Percentiles rank a stretch among this genome's conserved stretches.
These are phyloP conservation scores for Lepidonotus clava DNA, from an alignment of 2,888 invertebrate genomes.

Conservation along the genomic window DNA sequence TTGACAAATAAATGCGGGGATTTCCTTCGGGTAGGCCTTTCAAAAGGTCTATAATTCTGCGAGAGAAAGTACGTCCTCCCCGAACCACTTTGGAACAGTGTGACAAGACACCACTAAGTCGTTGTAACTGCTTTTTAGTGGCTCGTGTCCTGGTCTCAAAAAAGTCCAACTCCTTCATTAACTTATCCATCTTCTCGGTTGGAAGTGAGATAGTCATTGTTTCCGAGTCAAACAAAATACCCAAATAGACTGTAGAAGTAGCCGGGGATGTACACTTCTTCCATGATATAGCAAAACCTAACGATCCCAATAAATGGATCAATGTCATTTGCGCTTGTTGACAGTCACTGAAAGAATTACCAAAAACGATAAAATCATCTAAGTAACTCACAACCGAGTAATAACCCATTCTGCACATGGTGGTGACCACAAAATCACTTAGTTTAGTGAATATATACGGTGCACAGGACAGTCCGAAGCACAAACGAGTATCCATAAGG, in stretches of 20 bases:
- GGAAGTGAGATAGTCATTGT: neutral
- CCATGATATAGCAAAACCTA: neutral
- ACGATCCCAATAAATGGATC: neutral
- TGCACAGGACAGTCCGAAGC: neutral
- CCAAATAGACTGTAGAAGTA: neutral
- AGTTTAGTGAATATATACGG: neutral
- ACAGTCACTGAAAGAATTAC: neutral
- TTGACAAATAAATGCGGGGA: neutral
- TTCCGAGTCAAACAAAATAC: neutral
- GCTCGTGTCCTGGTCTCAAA: neutral
- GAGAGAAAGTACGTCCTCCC: too few species aligned
- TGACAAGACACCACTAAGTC: neutral
- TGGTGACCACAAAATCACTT: neutral
- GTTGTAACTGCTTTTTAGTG: neutral
- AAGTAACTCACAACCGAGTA: neutral
- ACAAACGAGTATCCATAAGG: neutral
- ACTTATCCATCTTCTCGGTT: neutral
- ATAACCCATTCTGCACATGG: neutral
- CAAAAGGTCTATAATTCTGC: neutral
- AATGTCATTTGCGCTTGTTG: neutral
- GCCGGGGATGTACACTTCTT: neutral
- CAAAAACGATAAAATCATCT: neutral
- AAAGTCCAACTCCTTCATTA: neutral
- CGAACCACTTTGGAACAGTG: too few species aligned
- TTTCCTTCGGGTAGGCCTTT: neutral